Evolutionary conservation across 1,140 invertebrate genomes (phyloP).

Genomic region (Periplaneta americana): DNA sequence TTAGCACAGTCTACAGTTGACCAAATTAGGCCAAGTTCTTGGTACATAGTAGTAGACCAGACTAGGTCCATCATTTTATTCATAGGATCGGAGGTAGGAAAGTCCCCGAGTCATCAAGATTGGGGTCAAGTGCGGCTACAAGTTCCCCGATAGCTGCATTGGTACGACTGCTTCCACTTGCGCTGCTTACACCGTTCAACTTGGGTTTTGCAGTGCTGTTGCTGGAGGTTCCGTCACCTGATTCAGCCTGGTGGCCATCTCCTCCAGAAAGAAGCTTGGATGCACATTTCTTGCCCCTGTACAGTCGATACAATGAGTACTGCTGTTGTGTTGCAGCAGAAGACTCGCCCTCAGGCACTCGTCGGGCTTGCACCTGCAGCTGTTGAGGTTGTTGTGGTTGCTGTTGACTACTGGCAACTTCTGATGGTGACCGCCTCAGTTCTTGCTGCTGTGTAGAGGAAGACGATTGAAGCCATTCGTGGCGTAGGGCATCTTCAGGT

Average conservation of each 20-base stretch:
- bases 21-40: not conserved
- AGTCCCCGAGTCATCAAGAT: conserved; percentile 57
- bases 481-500: conserved; percentile 77
- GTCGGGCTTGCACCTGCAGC: conserved; percentile 27
- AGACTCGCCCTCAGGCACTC: conserved; percentile 35
- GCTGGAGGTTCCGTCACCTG: not conserved
- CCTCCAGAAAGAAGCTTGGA: conserved; percentile 21
- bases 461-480: conserved; percentile 60
- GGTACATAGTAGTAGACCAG: not conserved
- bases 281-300: conserved; percentile 35
- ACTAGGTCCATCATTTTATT: conserved; percentile 12
- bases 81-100: conserved; percentile 57
- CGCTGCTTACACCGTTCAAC: conserved; percentile 25
- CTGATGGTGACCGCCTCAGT: conserved; percentile 33
- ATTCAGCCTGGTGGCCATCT: conserved; percentile 9
- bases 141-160: conserved; percentile 6
- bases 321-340: conserved; percentile 27
- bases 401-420: conserved; percentile 27
- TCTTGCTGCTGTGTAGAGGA: conserved; percentile 28
- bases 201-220: conserved; percentile 27
- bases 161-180: conserved; percentile 36
- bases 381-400: conserved; percentile 28
- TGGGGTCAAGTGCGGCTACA: conserved; percentile 39
- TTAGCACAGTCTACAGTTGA: not conserved
- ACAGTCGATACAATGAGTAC: conserved; percentile 37